Base-by-base conservation (phyloP, 1,140 invertebrate species). In the Drosophila bifasciata region DNA sequence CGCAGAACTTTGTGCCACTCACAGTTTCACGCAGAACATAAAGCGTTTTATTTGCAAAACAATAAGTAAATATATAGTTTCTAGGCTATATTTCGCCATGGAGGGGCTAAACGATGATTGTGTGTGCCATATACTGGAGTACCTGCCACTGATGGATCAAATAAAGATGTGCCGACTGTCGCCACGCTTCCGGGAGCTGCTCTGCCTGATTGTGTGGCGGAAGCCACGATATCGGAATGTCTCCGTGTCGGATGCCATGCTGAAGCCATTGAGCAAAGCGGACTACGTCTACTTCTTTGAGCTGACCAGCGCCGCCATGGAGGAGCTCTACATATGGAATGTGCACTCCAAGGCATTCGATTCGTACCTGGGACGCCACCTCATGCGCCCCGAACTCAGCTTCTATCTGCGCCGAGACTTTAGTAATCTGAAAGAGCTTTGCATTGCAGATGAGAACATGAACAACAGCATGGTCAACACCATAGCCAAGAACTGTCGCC, bases 251-350 rank as follows among this genome's bases (percentile, higher is more conserved):
- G 76, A 83, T 53, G 48, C 51, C 13, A 71, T 81, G 49, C 52
- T 90, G 7, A 39, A 41, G 2, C 75, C 86, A 0, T 63, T 90
- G 2, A 76, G 52, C 48, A 79, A 83, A 15, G 68, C 81, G 21
- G 88, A 90, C 23, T 90, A 90, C 45, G 52, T 83, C n/a, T 71
- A 63, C 48, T 90, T 90, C 49, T 90, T 90, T 19, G 80, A 83
- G 11, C 45, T 83, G 11, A 83, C 56, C 6, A 85, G 80, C 39
- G 19, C 43, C 0, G 61, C 72, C 5, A 86, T 81, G 85, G 67
- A 89, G 48, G 78, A 89, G 46, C 66, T 80, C 0, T 90, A 68
- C 17, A 81, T 81, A 16, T 77, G 79, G 76, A 74, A 84, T 48
- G 62, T 77, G 13, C 70, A 89, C 39, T 50, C 78, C 11, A 73